phyloP scores from a whole-genome alignment of 2,797 vertebrate species.

The Pantherophis vulpinus region DNA sequence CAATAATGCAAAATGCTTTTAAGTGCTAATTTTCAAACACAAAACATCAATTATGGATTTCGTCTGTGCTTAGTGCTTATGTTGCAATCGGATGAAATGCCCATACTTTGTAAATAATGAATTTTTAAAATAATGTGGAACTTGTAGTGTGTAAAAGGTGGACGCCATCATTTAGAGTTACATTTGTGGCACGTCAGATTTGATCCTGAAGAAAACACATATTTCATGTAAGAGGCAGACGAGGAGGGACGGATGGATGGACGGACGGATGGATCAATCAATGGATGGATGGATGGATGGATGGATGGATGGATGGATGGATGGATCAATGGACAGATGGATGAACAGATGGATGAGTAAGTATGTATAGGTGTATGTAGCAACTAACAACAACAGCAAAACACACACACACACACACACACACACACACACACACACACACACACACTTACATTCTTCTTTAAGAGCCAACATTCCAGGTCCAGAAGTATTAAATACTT shows the following conservation, averaged over 20 bases:
- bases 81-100: not conserved
- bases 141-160: slow-evolving; percentile 12
- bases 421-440: not conserved
- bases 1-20: not conserved
- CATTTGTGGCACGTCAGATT: not conserved
- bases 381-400: not conserved
- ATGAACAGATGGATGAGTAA: not conserved
- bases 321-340: not conserved
- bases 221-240: not conserved
- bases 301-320: not conserved
- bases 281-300: not conserved
- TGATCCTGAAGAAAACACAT: slow-evolving; percentile 25
- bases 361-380: not conserved
- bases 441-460: not conserved
- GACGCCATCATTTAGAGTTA: not conserved
- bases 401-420: not conserved
- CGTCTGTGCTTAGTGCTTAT: slow-evolving; percentile 17
- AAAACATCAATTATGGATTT: slow-evolving; percentile 28
- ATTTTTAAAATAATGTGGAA: slow-evolving; percentile 12
- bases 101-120: slow-evolving; percentile 7
- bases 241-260: not conserved
- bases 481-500: not conserved
- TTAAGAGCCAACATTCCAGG: not conserved
- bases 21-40: slow-evolving; percentile 11
- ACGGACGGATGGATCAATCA: no score